Evolutionary conservation across 92 coral and sea anemone species (phyloP).

Genomic region (Diadumene lineata): DNA sequence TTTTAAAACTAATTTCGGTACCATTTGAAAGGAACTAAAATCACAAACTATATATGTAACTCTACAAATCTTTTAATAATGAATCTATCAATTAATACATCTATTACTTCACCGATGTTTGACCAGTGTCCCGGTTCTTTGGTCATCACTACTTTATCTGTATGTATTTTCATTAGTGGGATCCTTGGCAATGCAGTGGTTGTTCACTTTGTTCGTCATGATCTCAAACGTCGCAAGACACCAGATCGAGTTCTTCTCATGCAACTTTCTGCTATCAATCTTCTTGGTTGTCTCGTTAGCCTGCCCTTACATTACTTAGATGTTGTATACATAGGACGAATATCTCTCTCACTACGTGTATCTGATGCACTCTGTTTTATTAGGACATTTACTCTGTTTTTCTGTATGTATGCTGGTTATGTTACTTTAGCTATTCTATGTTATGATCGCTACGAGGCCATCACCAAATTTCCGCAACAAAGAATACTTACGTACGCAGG

Average conservation of each 20-base stretch:
- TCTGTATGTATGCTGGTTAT: constrained; percentile 26
- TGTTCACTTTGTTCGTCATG: constrained; percentile 23
- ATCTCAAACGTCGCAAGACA: constrained; percentile 21
- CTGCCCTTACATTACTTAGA: constrained; percentile 45
- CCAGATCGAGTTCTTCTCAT: constrained; percentile 34
- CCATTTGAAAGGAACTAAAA: no score
- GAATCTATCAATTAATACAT: no score
- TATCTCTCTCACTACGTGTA: neutral
- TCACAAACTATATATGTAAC: no score
- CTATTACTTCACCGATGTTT: neutral
- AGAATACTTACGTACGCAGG: constrained; percentile 21
- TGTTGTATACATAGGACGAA: constrained; percentile 26
- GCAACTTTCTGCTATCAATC: constrained; percentile 21
- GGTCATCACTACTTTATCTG: neutral
- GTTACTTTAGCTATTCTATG: constrained; percentile 33
- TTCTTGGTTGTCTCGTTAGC: constrained; percentile 39
- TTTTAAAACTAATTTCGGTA: no score
- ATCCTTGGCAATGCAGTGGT: constrained; percentile 30
- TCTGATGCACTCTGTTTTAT: constrained; percentile 24
- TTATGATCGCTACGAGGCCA: constrained; percentile 47
- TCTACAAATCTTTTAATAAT: no score
- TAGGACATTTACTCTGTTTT: constrained; percentile 5
- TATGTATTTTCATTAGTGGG: constrained; percentile 20
- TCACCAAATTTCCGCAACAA: constrained; percentile 42
- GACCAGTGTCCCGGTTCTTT: constrained; percentile 10